Evolutionary conservation across 2,113 vertebrate genomes (phyloP).

Genomic region (Aldabrachelys gigantea): DNA sequence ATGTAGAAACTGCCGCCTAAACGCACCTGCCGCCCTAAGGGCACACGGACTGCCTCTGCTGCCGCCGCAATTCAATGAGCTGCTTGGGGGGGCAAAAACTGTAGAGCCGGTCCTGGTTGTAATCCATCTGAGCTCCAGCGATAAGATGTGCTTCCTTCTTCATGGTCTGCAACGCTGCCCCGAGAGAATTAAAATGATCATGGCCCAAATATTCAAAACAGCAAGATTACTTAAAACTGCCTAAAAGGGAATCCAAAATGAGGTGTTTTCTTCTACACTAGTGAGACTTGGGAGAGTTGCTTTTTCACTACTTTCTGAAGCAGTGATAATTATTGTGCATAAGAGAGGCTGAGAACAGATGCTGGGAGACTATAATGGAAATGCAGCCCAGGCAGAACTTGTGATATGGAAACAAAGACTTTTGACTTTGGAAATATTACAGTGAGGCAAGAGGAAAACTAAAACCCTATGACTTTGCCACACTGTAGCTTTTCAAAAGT

Average conservation of each 20-base stretch:
- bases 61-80: too few relatives aligned
- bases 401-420: neutral
- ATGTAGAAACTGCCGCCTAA: too few relatives aligned
- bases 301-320: rapidly evolving
- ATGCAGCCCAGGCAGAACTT: neutral
- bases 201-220: neutral
- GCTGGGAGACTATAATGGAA: rapidly evolving
- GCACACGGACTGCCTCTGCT: too few relatives aligned
- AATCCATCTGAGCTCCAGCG: neutral
- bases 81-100: too few relatives aligned
- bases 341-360: neutral
- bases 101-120: too few relatives aligned
- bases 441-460: neutral
- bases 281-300: neutral
- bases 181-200: neutral
- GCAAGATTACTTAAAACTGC: neutral
- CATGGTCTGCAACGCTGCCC: neutral
- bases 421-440: neutral
- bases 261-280: neutral
- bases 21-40: too few relatives aligned
- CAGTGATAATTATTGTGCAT: rapidly evolving
- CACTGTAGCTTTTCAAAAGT: neutral
- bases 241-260: neutral
- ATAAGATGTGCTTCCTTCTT: neutral
- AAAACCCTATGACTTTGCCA: neutral